A percentile compares a stretch with the other conserved stretches of the same genome.
Conservation (phyloP, 2,113 vertebrate species). For the Callocephalon fimbriatum region DNA sequence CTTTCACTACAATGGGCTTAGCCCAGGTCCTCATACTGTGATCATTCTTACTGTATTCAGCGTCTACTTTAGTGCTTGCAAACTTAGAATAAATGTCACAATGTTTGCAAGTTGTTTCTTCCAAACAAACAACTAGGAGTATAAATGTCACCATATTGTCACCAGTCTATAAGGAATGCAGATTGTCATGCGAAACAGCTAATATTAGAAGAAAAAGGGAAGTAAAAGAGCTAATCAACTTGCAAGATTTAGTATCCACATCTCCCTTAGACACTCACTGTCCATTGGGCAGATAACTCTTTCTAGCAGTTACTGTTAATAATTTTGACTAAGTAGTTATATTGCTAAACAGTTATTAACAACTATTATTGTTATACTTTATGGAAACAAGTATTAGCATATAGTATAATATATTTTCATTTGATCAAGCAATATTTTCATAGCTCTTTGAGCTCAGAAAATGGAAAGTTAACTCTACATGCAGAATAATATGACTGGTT, state of each 20-base stretch:
- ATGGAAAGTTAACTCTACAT: background rate
- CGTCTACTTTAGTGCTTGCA: background rate
- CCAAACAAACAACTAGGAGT: background rate
- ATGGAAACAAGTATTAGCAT: background rate
- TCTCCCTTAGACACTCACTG: accelerated
- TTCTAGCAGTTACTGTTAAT: background rate
- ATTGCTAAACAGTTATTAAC: background rate
- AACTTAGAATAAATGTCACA: background rate
- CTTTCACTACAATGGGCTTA: background rate
- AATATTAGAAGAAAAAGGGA: background rate
- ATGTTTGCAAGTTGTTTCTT: background rate
- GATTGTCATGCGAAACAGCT: background rate
- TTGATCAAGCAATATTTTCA: background rate
- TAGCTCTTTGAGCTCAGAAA: background rate
- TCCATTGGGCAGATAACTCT: background rate
- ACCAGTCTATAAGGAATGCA: background rate
- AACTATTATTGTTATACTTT: accelerated
- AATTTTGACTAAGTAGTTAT: background rate
- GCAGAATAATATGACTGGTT: accelerated
- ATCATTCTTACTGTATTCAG: background rate
- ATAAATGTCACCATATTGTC: background rate
- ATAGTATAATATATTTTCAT: background rate
- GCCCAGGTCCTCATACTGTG: background rate
- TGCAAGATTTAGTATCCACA: accelerated
- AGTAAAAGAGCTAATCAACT: background rate